These are phyloP conservation scores for Danio kyathit DNA, from an alignment of 2,797 vertebrate genomes.

Conservation along the genomic window DNA sequence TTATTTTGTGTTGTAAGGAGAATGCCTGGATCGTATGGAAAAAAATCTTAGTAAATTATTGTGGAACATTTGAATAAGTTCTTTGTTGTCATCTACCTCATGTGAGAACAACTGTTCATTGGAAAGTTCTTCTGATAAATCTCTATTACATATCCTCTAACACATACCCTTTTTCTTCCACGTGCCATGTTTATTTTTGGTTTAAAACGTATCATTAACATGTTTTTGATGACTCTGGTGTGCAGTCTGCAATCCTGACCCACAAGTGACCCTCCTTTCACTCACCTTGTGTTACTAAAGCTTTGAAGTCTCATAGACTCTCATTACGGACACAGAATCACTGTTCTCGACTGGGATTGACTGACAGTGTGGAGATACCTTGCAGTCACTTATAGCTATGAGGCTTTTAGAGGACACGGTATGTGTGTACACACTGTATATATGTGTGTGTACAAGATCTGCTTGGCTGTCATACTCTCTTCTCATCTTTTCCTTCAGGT, in stretches of 20 bases:
- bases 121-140: constrained; percentile 36
- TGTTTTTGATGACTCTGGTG: not conserved
- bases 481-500: constrained; percentile 36
- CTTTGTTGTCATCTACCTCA: constrained; percentile 34
- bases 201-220: not conserved
- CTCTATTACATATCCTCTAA: constrained; percentile 48
- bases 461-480: constrained; percentile 17
- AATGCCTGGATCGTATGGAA: too few species aligned
- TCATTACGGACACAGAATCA: constrained; percentile 52
- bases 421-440: constrained; percentile 4
- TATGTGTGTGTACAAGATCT: constrained; percentile 9
- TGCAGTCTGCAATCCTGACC: not conserved
- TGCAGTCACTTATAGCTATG: constrained; percentile 43
- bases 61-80: constrained; percentile 30
- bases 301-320: constrained; percentile 40
- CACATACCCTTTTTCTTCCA: constrained; percentile 33
- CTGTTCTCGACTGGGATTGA: constrained; percentile 43
- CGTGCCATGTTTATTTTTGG: constrained; percentile 40
- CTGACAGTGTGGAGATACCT: constrained; percentile 55
- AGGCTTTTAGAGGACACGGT: constrained; percentile 32
- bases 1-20: too few species aligned
- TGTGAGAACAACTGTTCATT: not conserved
- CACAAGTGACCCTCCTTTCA: constrained; percentile 20
- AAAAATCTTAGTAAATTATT: not conserved
- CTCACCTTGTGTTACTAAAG: constrained; percentile 49